Evolutionary conservation across 2,888 invertebrate genomes (phyloP), one percentile per base, ranked within the genome.

Genomic region (Hypolimnas misippus): DNA sequence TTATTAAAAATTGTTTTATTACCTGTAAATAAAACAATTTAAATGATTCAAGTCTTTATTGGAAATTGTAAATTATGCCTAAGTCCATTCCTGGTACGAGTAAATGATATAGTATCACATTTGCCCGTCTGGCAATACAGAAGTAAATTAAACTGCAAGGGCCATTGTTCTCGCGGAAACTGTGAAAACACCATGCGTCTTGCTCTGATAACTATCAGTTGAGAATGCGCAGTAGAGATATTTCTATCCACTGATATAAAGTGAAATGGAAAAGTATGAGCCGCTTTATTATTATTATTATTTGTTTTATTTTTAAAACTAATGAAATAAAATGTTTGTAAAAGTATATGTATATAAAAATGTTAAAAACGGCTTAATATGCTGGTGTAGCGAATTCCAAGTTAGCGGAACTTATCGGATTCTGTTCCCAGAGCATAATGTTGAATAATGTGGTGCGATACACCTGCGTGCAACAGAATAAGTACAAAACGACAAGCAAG

Each of bases 361-460:
- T n/a, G 17, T 19, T 44, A 44, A 51, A 51, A 40, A 16, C 40
- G 2, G 31, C 31, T 57, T 50, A 40, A 50, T 14, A 62, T 5
- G 19, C 17, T 29, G 8, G 10, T 55, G 53, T 53, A 8, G 38
- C 52, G 46, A 51, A 56, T 52, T 21, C 53, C 10, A 50, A 54
- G 59, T 63, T 59, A 44, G 66, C 62, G 62, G 58, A 62, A 65
- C 62, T 64, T 66, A 65, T 53, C 61, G 57, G 31, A 62, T 38
- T 67, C 10, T 59, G 67, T 71, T 72, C 72, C 67, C 72, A 72
- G 67, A 65, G 72, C 54, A 62, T 63, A 63, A 60, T 65, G 63
- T 65, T 77, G 81, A 81, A 84, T 84, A 84, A 84, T 86, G 82
- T 81, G 79, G 83, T 84, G 82, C 82, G 77, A 81, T 82, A 78